phyloP scores from a whole-genome alignment of 2,888 invertebrate species.

The Heliconius charithonia region DNA sequence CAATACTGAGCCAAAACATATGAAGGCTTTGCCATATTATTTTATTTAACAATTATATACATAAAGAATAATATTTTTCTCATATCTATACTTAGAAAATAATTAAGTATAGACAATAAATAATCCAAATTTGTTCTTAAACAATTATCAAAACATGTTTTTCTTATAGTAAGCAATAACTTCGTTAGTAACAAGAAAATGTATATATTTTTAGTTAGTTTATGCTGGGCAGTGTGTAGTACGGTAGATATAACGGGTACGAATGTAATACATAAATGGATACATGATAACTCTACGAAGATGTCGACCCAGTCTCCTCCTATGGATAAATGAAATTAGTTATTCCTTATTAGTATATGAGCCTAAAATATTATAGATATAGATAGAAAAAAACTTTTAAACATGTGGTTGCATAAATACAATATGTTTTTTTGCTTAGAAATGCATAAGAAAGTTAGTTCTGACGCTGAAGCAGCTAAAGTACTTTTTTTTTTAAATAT shows the following conservation, averaged over 20 bases:
- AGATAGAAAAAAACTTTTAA: not conserved
- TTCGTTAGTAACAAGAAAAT: not conserved
- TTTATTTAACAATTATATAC: not conserved
- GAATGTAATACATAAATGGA: constrained; percentile 22
- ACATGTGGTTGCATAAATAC: not conserved
- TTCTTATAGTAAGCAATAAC: not conserved
- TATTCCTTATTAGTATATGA: not conserved
- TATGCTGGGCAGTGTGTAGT: not conserved
- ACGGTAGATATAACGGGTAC: not conserved
- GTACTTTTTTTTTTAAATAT: too few relatives aligned
- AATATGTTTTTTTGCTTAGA: too few relatives aligned
- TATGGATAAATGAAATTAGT: constrained; percentile 26
- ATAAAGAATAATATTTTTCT: not conserved
- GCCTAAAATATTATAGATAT: not conserved
- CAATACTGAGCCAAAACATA: constrained; percentile 75
- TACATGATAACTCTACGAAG: constrained; percentile 38
- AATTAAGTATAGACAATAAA: constrained; percentile 19
- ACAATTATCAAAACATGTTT: not conserved
- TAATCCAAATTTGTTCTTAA: constrained; percentile 8
- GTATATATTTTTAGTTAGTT: not conserved
- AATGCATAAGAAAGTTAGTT: too few relatives aligned
- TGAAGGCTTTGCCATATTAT: constrained; percentile 64
- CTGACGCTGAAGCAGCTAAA: too few relatives aligned
- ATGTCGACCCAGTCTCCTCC: constrained; percentile 47
- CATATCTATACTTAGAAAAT: not conserved